Base-by-base conservation (phyloP, 2,113 vertebrate species). In the Chionodraco myersi region DNA sequence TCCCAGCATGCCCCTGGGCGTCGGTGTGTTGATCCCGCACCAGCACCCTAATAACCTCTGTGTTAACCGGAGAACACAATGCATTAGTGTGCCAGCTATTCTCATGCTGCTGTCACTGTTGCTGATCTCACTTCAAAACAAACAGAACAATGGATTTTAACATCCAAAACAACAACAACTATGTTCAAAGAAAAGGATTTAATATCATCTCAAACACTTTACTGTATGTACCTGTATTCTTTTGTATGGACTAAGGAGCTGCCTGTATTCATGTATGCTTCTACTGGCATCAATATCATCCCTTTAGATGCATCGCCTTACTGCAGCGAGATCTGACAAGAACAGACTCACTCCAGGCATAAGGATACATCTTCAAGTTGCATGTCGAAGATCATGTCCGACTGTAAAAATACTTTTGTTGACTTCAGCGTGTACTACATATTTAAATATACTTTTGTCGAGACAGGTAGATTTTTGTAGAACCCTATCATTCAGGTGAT, bases 61-160 rank as follows among this genome's bases (percentile, higher is more conserved):
- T 70, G 81, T 83, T 78, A 86, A 75, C 72, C 54, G 53, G 16
- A 78, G 69, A 75, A 85, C 61, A 83, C 70, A 48, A 66, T 44
- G 68, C 74, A 65, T 80, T 77, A 74, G 62, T 66, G 36, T 8
- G 7, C 54, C 67, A 79, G 62, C 66, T 4, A 49, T 64, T 79
- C 59, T 56, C 52, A 52, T 59, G 56, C 62, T 5, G 44, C 67
- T 45, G 53, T 47, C 51, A 61, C 16, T 23, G 1, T 3, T 1
- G 51, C 49, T 15, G 12, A 41, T 36, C 51, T 63, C 12, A 1
- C 12, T 53, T 21, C 10, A 56, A 57, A 51, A 69, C 15, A 21
- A 75, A 21, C 2, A 16, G n/a, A 74, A n/a, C 1, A 21, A 53
- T 51, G 45, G 7, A 52, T 72, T 77, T 47, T 6, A 41, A 41